Evolutionary conservation across 1,140 invertebrate species (phyloP).

Genomic region (Drosophila navojoa): DNA sequence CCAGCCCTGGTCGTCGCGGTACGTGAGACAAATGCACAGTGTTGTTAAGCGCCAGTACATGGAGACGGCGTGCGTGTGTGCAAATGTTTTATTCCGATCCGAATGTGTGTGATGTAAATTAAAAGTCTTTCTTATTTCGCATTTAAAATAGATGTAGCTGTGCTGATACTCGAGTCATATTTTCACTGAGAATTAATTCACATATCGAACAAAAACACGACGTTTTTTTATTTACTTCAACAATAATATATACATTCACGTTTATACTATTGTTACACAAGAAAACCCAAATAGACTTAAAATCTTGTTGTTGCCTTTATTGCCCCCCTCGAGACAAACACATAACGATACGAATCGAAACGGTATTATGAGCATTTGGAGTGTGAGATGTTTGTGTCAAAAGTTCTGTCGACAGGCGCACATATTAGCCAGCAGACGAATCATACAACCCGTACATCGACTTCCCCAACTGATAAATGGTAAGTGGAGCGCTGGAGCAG

Average conservation of each 20-base stretch:
- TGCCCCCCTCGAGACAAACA: not conserved
- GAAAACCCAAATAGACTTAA: slow-evolving; percentile 29
- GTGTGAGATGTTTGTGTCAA: slow-evolving; percentile 53
- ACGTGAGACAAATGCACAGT: slow-evolving; percentile 2
- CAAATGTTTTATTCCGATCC: slow-evolving; percentile 24
- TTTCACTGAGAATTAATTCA: slow-evolving; percentile 59
- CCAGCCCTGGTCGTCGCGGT: slow-evolving; percentile 12
- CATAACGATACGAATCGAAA: slow-evolving; percentile 22
- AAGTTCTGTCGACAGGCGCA: slow-evolving; percentile 72
- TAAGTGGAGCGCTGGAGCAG: slow-evolving; percentile 33
- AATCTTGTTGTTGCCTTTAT: slow-evolving; percentile 34
- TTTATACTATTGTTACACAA: slow-evolving; percentile 64
- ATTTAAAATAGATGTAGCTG: slow-evolving; percentile 42
- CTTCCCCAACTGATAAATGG: slow-evolving; percentile 39
- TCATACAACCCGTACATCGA: slow-evolving; percentile 31
- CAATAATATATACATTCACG: slow-evolving; percentile 35
- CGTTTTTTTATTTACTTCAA: slow-evolving; percentile 9
- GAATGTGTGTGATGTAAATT: slow-evolving; percentile 45
- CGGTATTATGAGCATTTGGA: slow-evolving; percentile 76
- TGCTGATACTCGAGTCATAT: slow-evolving; percentile 36
- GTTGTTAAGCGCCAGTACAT: slow-evolving; percentile 18
- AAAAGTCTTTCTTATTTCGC: slow-evolving; percentile 41
- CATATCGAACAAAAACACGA: slow-evolving; percentile 28
- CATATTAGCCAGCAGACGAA: slow-evolving; percentile 59
- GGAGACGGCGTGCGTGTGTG: not conserved